A percentile compares a stretch with the other conserved stretches of the same genome.
Conservation (phyloP, 2,113 vertebrate genomes). For the Butorides virescens region DNA sequence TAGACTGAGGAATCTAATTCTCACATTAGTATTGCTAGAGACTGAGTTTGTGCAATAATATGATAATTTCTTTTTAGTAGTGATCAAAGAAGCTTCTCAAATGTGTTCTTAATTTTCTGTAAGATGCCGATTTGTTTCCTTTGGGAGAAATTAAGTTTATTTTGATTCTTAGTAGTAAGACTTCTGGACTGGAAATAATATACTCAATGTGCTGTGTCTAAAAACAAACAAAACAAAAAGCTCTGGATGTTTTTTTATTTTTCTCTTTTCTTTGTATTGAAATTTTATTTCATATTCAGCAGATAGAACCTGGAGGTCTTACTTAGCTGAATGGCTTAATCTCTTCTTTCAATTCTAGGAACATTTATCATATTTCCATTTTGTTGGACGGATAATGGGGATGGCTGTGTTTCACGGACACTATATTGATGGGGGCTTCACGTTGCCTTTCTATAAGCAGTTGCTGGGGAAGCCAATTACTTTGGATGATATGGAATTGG, state of each 20-base stretch:
- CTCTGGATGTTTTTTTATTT: background rate
- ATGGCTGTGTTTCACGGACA: constrained; percentile 99
- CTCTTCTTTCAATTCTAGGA: constrained; percentile 78
- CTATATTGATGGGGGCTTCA: constrained; percentile 98
- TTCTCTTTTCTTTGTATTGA: background rate
- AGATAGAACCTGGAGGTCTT: background rate
- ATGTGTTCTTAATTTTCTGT: background rate
- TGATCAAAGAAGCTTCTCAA: background rate
- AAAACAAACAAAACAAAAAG: background rate
- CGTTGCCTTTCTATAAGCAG: constrained; percentile 97
- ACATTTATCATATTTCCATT: constrained; percentile 97
- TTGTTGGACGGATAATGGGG: constrained; percentile 97
- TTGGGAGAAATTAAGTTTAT: background rate
- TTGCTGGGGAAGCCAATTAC: constrained; percentile 97
- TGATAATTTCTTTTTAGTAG: background rate
- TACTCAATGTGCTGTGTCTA: background rate
- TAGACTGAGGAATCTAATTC: background rate
- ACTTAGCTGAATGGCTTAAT: background rate
- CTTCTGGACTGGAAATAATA: background rate
- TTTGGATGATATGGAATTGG: constrained; percentile 97
- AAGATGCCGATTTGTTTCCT: background rate
- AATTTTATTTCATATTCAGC: background rate
- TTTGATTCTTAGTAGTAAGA: background rate
- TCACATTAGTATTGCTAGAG: background rate
- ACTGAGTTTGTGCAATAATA: background rate